Evolutionary conservation across 2,888 invertebrate species (phyloP).

Genomic region (Platynereis dumerilii): DNA sequence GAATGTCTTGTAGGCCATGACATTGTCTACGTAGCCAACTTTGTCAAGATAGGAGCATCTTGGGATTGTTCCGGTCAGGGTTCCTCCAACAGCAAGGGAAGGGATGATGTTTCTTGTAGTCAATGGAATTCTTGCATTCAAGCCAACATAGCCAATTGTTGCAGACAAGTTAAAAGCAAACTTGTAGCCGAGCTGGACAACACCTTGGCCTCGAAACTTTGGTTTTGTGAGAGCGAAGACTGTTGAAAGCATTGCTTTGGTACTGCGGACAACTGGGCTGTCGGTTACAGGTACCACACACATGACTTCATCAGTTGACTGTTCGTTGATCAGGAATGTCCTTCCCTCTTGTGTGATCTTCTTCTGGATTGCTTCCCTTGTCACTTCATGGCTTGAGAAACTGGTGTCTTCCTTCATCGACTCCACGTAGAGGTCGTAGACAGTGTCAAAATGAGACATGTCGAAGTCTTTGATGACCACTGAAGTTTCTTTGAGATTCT

Average conservation of each 20-base stretch:
- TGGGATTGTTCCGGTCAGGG: not conserved
- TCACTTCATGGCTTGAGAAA: no score
- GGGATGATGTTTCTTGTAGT: conserved; percentile 4
- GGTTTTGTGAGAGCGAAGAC: not conserved
- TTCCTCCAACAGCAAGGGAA: not conserved
- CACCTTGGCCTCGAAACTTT: conserved; percentile 5
- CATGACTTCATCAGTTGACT: not conserved
- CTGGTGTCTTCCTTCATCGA: not conserved
- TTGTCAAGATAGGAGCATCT: conserved; percentile 4
- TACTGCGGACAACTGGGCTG: not conserved
- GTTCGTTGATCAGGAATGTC: not conserved
- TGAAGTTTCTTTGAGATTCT: not conserved
- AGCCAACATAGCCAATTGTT: not conserved
- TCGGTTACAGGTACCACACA: not conserved
- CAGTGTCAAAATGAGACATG: not conserved
- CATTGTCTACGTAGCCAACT: conserved; percentile 2
- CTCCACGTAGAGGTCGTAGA: not conserved
- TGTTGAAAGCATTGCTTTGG: not conserved
- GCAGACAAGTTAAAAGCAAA: not conserved
- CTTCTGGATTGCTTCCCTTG: no score
- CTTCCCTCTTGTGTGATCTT: no score
- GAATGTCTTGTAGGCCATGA: not conserved
- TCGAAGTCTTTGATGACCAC: not conserved
- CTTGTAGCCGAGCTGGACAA: not conserved
- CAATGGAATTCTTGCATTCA: not conserved